Base-by-base conservation (phyloP, 2,888 invertebrate genomes). In the Stramonita haemastoma region DNA sequence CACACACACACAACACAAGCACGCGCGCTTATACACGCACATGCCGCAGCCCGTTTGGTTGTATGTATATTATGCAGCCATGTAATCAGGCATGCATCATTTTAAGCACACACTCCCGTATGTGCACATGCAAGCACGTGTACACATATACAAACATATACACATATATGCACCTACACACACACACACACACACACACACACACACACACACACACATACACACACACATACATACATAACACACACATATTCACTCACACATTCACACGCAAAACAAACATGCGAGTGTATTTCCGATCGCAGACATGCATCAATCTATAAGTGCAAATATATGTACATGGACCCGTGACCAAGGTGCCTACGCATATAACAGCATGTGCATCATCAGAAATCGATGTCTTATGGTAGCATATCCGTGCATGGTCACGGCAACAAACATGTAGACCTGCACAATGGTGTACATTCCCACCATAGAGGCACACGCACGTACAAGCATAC, bases 141-240 rank as follows among this genome's bases (percentile, higher is more conserved):
- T 66, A 66, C 26, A 22, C 66, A 66, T 13, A 66, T 66, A 66
- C 66, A 66, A 6, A 66, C 26, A 2, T 66, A 66, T 13, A 66
- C 13, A 66, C 26, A 26, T 2, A 66, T 66, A 6, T 66, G 66
- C 66, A 46, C 26, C 17, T 6, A 26, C 26, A 34, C 36, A 81
- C 17, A 81, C 17, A 66, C 34, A 15, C 29, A 32, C 81, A 81
- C 36, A 86, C 34, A 73, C 34, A 26, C 73, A 26, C 32, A 73
- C 34, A 87, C 66, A 87, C 36, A 34, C n/a, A 19, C 29, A 73
- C 26, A 87, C 36, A 73, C 87, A 87, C 32, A 60, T 15, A 66
- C 86, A 29, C 22, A 60, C 29, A 57, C 56, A 86, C 57, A 60
- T 26, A 5, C 32, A 5, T 34, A 66, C 32, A 26, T 11, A 5